Base-by-base conservation (phyloP, 2,888 invertebrate genomes). In the Heliconius ismenius region DNA sequence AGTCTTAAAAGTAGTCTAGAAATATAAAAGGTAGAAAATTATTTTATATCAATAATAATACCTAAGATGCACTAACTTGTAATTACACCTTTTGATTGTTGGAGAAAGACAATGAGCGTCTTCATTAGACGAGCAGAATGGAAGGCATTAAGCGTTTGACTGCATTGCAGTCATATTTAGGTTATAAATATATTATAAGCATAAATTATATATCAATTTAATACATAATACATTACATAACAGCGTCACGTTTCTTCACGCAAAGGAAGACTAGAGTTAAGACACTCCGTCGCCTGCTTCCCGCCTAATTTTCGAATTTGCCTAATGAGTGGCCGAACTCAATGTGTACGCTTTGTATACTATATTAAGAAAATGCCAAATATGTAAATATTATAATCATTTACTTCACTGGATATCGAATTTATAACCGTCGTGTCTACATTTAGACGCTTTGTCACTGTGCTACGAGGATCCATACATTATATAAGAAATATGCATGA, bases 161-260 rank as follows among this genome's bases (percentile, higher is more conserved):
- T 67, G 77, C 77, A 77, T 36, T 77, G 77, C 77, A 69, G 74
- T 70, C 24, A 65, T 39, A 49, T 68, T 74, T 72, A 36, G 13
- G 0, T 58, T 54, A 70, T 58, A 32, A 28, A 28, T 69, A 28
- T 64, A 36, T 64, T 67, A 67, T 4, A 10, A 4, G 21, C n/a
- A 18, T 32, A 11, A n/a, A 10, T 11, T n/a, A 65, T 36, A n/a
- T 11, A 3, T 9, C 15, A 13, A 11, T 21, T 3, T 32, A n/a
- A n/a, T 58, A 58, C 3, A 3, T 58, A 18, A 6, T 49, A 18
- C 18, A 21, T 49, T 49, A 49, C 1, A 21, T 49, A 21, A 21
- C 49, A 21, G 49, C 18, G 21, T 49, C 18, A 49, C 49, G 21
- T 7, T 49, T 21, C 49, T 49, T 49, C 49, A 49, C 18, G 49